A percentile compares a stretch with the other conserved stretches of the same genome.
These are phyloP conservation scores for Beaufortia kweichowensis DNA, from an alignment of 2,113 vertebrate species.

Conservation along the genomic window DNA sequence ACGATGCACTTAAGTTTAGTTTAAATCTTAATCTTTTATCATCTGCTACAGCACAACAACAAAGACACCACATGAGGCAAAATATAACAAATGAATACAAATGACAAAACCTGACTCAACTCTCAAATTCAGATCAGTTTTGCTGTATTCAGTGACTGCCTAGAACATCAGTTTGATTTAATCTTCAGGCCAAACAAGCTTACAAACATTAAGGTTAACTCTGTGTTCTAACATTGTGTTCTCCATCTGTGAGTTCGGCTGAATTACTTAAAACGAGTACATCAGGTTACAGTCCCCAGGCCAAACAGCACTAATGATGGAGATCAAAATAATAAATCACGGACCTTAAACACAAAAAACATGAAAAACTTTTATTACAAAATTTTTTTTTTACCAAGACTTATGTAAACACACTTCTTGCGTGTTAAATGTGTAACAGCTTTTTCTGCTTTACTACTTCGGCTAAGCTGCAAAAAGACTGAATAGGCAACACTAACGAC, in stretches of 20 bases:
- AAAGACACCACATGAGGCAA: background rate
- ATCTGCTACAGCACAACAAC: conserved; percentile 10
- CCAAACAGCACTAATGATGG: background rate
- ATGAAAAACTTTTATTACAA: too few species aligned
- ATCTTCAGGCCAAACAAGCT: background rate
- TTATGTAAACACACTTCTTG: too few species aligned
- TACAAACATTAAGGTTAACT: background rate
- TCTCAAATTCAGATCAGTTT: background rate
- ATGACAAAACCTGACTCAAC: background rate
- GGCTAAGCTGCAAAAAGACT: too few species aligned
- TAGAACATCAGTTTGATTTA: background rate
- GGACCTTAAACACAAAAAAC: background rate
- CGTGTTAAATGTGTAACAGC: too few species aligned
- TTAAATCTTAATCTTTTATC: background rate
- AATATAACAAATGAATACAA: conserved; percentile 6
- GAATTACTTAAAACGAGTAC: background rate
- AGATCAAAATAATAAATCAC: conserved; percentile 35
- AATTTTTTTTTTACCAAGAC: too few species aligned
- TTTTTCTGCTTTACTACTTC: too few species aligned
- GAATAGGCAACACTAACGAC: too few species aligned
- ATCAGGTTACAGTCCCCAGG: background rate
- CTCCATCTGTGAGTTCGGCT: conserved; percentile 7
- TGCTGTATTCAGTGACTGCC: background rate
- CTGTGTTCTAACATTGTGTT: background rate
- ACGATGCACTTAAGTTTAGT: conserved; percentile 14